Evolutionary conservation across 1,140 invertebrate genomes (phyloP).

Genomic region (Diprion similis): DNA sequence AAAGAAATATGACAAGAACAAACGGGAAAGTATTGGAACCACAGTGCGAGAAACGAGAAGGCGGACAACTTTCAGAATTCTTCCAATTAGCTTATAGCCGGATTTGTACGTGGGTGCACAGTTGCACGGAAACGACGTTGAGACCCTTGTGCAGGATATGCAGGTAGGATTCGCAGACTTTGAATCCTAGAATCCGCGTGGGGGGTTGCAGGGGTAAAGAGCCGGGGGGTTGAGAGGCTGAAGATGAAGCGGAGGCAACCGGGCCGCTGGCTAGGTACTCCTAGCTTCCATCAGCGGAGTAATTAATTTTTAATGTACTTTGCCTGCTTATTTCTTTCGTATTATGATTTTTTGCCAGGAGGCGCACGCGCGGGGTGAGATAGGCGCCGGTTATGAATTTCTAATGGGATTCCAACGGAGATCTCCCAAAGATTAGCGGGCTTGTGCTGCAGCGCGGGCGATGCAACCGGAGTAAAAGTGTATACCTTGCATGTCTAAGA

Average conservation of each 20-base stretch:
- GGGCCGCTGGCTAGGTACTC: slow-evolving; percentile 48
- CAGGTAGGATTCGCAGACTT: neutral
- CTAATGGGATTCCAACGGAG: slow-evolving; percentile 62
- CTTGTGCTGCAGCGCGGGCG: slow-evolving; percentile 25
- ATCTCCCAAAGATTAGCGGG: slow-evolving; percentile 62
- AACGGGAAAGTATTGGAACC: neutral
- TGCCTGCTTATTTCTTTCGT: slow-evolving; percentile 63
- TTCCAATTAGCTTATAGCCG: too few relatives aligned
- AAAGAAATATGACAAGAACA: too few relatives aligned
- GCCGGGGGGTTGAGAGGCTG: neutral
- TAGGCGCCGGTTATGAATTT: slow-evolving; percentile 61
- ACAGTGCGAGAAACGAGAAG: slow-evolving; percentile 5
- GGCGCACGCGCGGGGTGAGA: slow-evolving; percentile 27
- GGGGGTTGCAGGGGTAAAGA: neutral
- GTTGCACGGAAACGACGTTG: neutral
- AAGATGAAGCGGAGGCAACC: neutral
- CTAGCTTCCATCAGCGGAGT: slow-evolving; percentile 63
- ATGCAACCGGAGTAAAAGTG: slow-evolving; percentile 40
- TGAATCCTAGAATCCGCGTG: neutral
- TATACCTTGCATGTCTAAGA: slow-evolving; percentile 48
- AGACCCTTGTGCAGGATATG: slow-evolving; percentile 2
- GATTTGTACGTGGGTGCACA: too few relatives aligned
- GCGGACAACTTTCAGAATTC: too few relatives aligned
- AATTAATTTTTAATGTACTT: slow-evolving; percentile 66
- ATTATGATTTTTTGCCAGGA: slow-evolving; percentile 41